Evolutionary conservation across 2,113 vertebrate genomes (phyloP).

Genomic region (Baryphthengus martii): DNA sequence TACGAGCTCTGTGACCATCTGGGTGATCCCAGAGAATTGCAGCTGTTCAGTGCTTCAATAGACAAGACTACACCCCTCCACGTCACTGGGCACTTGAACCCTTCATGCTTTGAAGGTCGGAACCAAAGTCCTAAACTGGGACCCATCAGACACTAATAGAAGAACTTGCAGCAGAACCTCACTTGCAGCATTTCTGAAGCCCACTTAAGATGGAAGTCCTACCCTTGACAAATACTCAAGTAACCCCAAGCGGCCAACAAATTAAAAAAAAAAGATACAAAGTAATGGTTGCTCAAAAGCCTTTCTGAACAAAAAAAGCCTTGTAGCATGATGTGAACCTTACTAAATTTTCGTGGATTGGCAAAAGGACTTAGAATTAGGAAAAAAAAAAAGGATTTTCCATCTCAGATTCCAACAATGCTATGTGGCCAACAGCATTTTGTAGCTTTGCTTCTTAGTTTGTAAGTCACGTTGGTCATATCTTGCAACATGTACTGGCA

Average conservation of each 20-base stretch:
- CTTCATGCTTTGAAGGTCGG: neutral
- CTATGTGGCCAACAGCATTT: conserved; percentile 39
- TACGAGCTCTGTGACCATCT: neutral
- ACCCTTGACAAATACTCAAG: neutral
- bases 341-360: conserved; percentile 16
- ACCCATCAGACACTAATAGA: neutral
- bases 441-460: conserved; percentile 26
- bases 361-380: neutral
- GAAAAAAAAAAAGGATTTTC: conserved; percentile 39
- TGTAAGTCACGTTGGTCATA: conserved; percentile 51
- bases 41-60: neutral
- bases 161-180: neutral
- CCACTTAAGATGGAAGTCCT: neutral
- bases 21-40: neutral
- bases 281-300: neutral
- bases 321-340: neutral
- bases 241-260: neutral
- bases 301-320: conserved; percentile 14
- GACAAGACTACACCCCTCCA: neutral
- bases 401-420: conserved; percentile 51
- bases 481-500: conserved; percentile 65
- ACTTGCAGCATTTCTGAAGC: neutral
- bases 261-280: neutral
- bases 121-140: neutral
- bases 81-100: fast-evolving